phyloP scores from a whole-genome alignment of 2,888 invertebrate species.

The Dynastes hyllus region DNA sequence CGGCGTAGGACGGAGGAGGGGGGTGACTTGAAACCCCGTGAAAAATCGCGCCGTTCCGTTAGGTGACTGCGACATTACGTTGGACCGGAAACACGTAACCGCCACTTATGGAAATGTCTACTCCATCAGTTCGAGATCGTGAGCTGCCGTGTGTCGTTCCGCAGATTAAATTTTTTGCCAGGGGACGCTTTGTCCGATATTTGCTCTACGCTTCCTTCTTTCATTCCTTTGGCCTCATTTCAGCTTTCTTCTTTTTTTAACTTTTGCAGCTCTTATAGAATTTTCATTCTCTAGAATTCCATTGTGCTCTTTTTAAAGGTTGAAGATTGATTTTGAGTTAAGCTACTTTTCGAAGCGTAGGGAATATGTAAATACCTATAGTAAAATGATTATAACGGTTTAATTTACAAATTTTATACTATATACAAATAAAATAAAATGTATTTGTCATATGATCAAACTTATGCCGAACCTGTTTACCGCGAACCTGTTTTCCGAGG shows the following conservation, averaged over 20 bases:
- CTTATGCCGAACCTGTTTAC: too few relatives aligned
- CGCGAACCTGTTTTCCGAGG: too few relatives aligned
- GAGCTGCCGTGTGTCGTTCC: slow-evolving; percentile 37
- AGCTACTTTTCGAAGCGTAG: neutral
- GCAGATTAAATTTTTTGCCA: slow-evolving; percentile 45
- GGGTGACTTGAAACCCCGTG: slow-evolving; percentile 40
- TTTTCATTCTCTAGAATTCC: too few relatives aligned
- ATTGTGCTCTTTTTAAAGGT: neutral
- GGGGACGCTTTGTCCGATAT: slow-evolving; percentile 39
- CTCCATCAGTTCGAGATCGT: slow-evolving; percentile 48
- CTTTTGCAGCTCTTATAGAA: slow-evolving; percentile 1
- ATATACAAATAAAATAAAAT: too few relatives aligned
- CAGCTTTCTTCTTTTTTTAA: neutral
- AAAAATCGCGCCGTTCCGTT: slow-evolving; percentile 60
- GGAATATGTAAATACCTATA: neutral
- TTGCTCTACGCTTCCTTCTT: slow-evolving; percentile 38
- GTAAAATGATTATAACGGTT: too few relatives aligned
- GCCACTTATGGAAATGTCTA: slow-evolving; percentile 52
- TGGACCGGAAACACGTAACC: slow-evolving; percentile 49
- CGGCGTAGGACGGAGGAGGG: slow-evolving; percentile 5
- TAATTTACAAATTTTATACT: too few relatives aligned
- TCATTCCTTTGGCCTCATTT: slow-evolving; percentile 10
- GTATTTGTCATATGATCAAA: too few relatives aligned
- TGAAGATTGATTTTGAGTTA: neutral
- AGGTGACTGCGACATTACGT: slow-evolving; percentile 61